These are phyloP conservation scores for Mya arenaria DNA, from an alignment of 1,140 invertebrate genomes.

Conservation along the genomic window DNA sequence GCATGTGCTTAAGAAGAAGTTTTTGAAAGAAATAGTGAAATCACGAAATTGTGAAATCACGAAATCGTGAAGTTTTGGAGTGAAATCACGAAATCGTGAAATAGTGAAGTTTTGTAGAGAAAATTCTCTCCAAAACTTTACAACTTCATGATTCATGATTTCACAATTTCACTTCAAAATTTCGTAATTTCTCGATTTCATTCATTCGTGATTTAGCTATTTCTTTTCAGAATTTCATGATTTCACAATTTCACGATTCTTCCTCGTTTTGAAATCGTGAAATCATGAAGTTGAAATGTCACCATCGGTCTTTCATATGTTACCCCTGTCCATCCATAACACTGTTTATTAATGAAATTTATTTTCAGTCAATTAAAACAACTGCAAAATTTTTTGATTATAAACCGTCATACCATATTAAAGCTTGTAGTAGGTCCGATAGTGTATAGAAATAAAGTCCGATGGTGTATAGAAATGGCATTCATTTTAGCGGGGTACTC, in stretches of 20 bases:
- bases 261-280: not conserved
- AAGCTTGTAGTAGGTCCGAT: not conserved
- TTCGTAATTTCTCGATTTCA: not conserved
- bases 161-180: not conserved
- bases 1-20: not conserved
- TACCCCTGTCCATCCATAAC: not conserved
- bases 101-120: not conserved
- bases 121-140: not conserved
- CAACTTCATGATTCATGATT: not conserved
- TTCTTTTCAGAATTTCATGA: not conserved
- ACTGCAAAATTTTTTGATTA: not conserved
- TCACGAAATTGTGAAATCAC: not conserved
- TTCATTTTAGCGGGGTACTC: not conserved
- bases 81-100: not conserved
- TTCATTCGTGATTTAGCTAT: not conserved
- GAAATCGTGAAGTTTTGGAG: not conserved
- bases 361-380: not conserved
- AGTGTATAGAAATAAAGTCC: no score
- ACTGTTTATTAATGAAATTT: not conserved
- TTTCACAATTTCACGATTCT: not conserved
- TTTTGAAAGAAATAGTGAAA: not conserved
- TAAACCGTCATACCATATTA: not conserved
- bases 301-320: not conserved
- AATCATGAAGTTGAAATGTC: not conserved
- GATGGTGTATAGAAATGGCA: not conserved